Evolutionary conservation across 2,797 vertebrate genomes (phyloP).

Genomic region (Rhynchonycteris naso): DNA sequence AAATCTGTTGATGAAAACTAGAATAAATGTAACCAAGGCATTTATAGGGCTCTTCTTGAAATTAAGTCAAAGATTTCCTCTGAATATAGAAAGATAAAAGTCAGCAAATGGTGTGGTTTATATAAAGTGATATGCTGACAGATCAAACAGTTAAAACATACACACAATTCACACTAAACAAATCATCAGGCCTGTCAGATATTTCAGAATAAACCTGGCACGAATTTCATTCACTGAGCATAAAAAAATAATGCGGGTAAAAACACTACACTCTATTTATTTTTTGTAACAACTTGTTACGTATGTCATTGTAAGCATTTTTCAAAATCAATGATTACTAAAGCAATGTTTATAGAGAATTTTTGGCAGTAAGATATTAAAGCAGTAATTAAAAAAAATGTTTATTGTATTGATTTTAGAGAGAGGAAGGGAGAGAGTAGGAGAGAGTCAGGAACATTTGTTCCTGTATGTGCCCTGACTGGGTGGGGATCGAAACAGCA

Average conservation of each 20-base stretch:
- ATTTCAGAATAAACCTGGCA: slow-evolving; percentile 14
- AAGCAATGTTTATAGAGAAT: slow-evolving; percentile 47
- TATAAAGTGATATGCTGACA: neutral
- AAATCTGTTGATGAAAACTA: slow-evolving; percentile 44
- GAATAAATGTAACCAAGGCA: slow-evolving; percentile 7
- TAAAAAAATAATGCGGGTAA: slow-evolving; percentile 18
- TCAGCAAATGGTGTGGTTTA: neutral
- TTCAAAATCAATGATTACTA: slow-evolving; percentile 26
- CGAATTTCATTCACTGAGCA: neutral
- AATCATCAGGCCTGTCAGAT: neutral
- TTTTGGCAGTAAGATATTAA: slow-evolving; percentile 44
- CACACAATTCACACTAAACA: neutral
- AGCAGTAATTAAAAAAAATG: neutral
- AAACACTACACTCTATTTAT: neutral
- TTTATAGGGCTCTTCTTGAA: neutral
- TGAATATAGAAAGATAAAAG: slow-evolving; percentile 24
- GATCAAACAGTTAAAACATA: slow-evolving; percentile 23
- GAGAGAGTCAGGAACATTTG: too few relatives aligned
- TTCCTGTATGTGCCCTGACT: too few relatives aligned
- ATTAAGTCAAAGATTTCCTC: slow-evolving; percentile 35
- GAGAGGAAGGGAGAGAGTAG: too few relatives aligned
- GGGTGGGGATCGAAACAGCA: too few relatives aligned
- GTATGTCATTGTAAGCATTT: neutral
- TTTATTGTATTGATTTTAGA: too few relatives aligned
- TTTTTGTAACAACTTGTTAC: slow-evolving; percentile 44